phyloP scores from a whole-genome alignment of 2,888 invertebrate genomes.

The Napeogenes inachia region DNA sequence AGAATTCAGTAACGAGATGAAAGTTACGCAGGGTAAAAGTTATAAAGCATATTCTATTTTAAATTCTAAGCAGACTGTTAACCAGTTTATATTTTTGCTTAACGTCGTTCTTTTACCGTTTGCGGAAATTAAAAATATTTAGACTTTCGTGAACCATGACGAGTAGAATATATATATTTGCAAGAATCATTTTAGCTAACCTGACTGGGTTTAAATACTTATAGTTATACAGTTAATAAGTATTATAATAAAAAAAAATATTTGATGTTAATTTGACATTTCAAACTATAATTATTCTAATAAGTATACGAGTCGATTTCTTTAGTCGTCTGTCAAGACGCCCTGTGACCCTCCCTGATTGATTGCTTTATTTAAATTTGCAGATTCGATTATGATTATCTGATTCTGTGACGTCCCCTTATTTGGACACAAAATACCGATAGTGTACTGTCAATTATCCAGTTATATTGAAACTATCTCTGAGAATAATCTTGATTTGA shows the following conservation, averaged over 20 bases:
- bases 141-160: too few relatives aligned
- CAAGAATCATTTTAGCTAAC: slow-evolving; percentile 3
- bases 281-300: background rate
- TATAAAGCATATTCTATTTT: background rate
- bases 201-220: background rate
- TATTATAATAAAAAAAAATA: background rate
- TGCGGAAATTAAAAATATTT: too few relatives aligned
- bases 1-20: slow-evolving; percentile 23
- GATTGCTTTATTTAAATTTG: slow-evolving; percentile 66
- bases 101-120: too few relatives aligned
- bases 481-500: background rate
- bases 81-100: too few relatives aligned
- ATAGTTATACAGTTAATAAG: background rate
- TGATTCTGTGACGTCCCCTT: slow-evolving; percentile 39
- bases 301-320: slow-evolving; percentile 13
- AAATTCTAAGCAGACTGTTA: background rate
- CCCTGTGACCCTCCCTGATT: slow-evolving; percentile 56
- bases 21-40: slow-evolving; percentile 10
- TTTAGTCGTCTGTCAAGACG: slow-evolving; percentile 48
- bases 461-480: slow-evolving; percentile 2
- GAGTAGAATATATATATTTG: too few relatives aligned
- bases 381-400: slow-evolving; percentile 70
- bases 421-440: slow-evolving; percentile 16
- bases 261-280: background rate
- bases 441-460: slow-evolving; percentile 1